Conservation (phyloP, 2,888 invertebrate species). For the Luperina testacea region DNA sequence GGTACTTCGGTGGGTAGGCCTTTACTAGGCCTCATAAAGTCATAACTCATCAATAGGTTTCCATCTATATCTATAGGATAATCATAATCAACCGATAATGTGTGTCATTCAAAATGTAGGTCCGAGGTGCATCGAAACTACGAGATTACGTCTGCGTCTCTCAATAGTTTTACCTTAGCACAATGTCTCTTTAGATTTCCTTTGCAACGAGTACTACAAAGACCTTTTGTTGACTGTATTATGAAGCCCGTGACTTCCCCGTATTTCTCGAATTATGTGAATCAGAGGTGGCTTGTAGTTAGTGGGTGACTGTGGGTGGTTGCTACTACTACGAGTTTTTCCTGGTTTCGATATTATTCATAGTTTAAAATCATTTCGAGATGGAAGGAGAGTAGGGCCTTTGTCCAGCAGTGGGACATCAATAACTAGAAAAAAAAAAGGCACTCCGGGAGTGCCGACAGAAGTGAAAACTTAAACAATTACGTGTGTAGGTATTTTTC, state of each 20-base stretch:
- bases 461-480: too few relatives aligned
- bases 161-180: conserved; percentile 33
- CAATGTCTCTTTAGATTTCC: conserved; percentile 29
- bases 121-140: conserved; percentile 21
- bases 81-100: too few relatives aligned
- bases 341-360: not conserved
- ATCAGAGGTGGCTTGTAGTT: conserved; percentile 5
- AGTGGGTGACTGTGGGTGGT: conserved; percentile 3
- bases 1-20: not conserved
- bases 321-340: not conserved
- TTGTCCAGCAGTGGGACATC: not conserved
- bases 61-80: not conserved
- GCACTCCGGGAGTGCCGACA: too few relatives aligned
- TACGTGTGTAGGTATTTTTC: too few relatives aligned
- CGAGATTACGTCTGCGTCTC: conserved; percentile 25
- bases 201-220: conserved; percentile 15
- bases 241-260: conserved; percentile 16
- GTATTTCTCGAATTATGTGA: conserved; percentile 15
- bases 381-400: not conserved
- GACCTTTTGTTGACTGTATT: conserved; percentile 20
- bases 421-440: too few relatives aligned
- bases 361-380: not conserved
- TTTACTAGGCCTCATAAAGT: not conserved
- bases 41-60: not conserved
- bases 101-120: conserved; percentile 38